phyloP scores from a whole-genome alignment of 2,113 vertebrate genomes.

The Rousettus leschenaultii region DNA sequence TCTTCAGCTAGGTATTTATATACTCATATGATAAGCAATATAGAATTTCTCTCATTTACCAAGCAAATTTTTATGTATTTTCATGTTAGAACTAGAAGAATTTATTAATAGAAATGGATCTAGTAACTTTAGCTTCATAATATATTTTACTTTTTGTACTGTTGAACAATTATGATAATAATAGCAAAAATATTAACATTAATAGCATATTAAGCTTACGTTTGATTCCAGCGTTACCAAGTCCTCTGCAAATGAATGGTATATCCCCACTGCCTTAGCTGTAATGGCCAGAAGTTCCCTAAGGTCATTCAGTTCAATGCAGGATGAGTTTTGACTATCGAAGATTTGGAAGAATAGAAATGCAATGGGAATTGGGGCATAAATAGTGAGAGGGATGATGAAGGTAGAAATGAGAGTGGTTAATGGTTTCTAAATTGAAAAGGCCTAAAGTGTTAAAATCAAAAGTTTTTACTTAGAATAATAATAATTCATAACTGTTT shows the following conservation, averaged over 20 bases:
- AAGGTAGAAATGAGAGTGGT: too few species aligned
- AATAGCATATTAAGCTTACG: background rate
- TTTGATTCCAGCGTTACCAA: background rate
- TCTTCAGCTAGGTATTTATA: background rate
- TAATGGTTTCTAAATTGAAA: background rate
- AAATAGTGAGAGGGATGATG: background rate
- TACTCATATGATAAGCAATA: background rate
- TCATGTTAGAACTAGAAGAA: background rate
- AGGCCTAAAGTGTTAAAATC: background rate
- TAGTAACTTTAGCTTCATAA: background rate
- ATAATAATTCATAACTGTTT: constrained; percentile 42
- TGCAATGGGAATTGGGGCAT: background rate
- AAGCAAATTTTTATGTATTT: background rate
- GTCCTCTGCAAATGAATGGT: background rate
- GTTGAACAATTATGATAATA: background rate
- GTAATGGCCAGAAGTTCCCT: background rate
- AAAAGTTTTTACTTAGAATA: constrained; percentile 24
- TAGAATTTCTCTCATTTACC: background rate
- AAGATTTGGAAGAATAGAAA: background rate
- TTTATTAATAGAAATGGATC: background rate
- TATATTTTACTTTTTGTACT: background rate
- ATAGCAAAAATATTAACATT: background rate
- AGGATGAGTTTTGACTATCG: background rate
- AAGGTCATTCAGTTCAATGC: background rate
- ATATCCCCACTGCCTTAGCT: background rate